Conservation (phyloP, 2,113 vertebrate species). For the Sisor rabdophorus region DNA sequence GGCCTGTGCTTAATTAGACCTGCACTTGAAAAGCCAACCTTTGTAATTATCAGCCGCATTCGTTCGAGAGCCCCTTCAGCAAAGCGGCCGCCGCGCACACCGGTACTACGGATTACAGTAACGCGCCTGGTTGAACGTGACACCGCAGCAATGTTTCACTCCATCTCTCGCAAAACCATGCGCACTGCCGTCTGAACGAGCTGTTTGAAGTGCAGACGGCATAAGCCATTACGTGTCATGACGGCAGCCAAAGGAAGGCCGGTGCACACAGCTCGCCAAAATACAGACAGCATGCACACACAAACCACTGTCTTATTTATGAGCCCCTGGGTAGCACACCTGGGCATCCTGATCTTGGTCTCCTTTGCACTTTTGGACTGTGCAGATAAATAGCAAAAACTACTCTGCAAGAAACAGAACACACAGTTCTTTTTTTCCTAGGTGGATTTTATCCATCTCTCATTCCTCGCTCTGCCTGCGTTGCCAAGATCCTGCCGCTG, state of each 20-base stretch:
- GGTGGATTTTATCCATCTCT: slow-evolving; percentile 28
- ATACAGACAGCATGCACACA: background rate
- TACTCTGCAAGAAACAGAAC: slow-evolving; percentile 51
- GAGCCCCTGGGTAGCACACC: slow-evolving; percentile 12
- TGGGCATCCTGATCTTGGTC: slow-evolving; percentile 31
- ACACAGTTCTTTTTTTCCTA: slow-evolving; percentile 47
- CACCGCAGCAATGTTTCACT: background rate
- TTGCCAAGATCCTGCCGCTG: slow-evolving; percentile 29
- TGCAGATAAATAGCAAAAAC: slow-evolving; percentile 47
- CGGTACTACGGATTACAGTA: slow-evolving; percentile 19
- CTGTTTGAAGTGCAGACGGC: slow-evolving; percentile 13
- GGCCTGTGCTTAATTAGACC: slow-evolving; percentile 22
- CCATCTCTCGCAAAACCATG: background rate
- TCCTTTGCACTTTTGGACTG: background rate
- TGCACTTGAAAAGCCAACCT: slow-evolving; percentile 26
- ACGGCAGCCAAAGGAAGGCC: background rate
- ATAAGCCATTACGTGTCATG: slow-evolving; percentile 13
- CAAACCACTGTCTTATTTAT: slow-evolving; percentile 36
- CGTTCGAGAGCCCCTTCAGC: slow-evolving; percentile 40
- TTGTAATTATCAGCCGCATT: slow-evolving; percentile 30
- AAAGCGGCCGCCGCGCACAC: slow-evolving; percentile 29
- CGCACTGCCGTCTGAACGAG: slow-evolving; percentile 5
- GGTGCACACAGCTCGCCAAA: slow-evolving; percentile 13
- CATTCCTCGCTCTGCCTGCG: slow-evolving; percentile 28
- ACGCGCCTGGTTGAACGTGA: slow-evolving; percentile 18